phyloP scores from a whole-genome alignment of 2,888 invertebrate genomes.

The Antheraea assamensis region DNA sequence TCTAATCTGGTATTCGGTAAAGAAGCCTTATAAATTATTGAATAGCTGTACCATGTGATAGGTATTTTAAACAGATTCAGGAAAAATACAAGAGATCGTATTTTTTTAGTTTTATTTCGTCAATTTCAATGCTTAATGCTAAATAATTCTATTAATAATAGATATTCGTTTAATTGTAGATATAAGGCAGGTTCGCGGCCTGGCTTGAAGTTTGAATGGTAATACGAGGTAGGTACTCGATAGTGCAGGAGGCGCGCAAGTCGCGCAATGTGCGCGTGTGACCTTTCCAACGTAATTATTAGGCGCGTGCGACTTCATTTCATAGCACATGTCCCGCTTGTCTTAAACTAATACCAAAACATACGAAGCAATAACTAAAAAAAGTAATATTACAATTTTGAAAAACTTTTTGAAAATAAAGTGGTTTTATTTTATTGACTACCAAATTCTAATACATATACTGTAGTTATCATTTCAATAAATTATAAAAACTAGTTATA shows the following conservation, averaged over 20 bases:
- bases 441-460: too few relatives aligned
- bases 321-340: slow-evolving; percentile 1
- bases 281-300: slow-evolving; percentile 77
- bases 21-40: background rate
- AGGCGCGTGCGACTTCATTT: slow-evolving; percentile 67
- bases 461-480: background rate
- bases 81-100: too few relatives aligned
- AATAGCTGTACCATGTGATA: too few relatives aligned
- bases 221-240: background rate
- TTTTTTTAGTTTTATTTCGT: background rate
- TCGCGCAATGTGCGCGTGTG: slow-evolving; percentile 77
- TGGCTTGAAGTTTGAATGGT: slow-evolving; percentile 1
- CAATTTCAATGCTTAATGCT: background rate
- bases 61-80: too few relatives aligned
- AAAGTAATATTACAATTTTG: background rate
- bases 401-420: background rate
- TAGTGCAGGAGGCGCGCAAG: slow-evolving; percentile 39
- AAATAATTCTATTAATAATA: background rate
- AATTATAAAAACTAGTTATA: background rate
- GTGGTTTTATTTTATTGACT: too few relatives aligned
- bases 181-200: slow-evolving; percentile 1
- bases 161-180: background rate
- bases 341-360: slow-evolving; percentile 2
- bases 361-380: background rate
- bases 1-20: background rate